Evolutionary conservation across 2,888 invertebrate genomes (phyloP).

Genomic region (Phytoseiulus persimilis): DNA sequence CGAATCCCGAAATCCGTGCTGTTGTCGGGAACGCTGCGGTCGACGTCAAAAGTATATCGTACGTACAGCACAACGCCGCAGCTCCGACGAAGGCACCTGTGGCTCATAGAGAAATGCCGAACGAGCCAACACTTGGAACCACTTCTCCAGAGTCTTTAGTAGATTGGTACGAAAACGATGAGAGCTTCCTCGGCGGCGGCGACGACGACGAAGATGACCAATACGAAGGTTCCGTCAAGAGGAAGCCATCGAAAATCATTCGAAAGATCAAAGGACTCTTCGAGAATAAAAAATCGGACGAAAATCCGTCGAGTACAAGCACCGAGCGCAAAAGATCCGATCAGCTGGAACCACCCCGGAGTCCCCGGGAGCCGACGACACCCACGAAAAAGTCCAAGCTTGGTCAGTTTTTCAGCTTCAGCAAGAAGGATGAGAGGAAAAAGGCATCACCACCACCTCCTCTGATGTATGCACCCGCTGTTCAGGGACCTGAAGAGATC

Average conservation of each 20-base stretch:
- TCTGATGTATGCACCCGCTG: not conserved
- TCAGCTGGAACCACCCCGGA: not conserved
- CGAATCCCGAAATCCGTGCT: too few relatives aligned
- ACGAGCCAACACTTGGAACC: not conserved
- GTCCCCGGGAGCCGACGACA: slow-evolving; percentile 13
- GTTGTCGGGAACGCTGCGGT: too few relatives aligned
- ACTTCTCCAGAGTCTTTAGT: slow-evolving; percentile 14
- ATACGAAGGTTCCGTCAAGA: not conserved
- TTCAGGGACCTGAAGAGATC: slow-evolving; percentile 11
- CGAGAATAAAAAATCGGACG: slow-evolving; percentile 18
- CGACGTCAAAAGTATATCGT: too few relatives aligned
- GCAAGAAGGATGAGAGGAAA: slow-evolving; percentile 1
- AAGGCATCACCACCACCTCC: not conserved
- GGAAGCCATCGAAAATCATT: slow-evolving; percentile 25
- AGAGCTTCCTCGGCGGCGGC: too few relatives aligned
- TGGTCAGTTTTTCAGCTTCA: slow-evolving; percentile 28
- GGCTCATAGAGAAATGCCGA: slow-evolving; percentile 9
- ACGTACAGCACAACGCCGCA: not conserved
- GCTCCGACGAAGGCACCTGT: not conserved
- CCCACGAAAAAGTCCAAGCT: slow-evolving; percentile 24
- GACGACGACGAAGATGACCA: not conserved
- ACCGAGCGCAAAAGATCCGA: slow-evolving; percentile 19
- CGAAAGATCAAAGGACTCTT: slow-evolving; percentile 26
- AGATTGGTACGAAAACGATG: slow-evolving; percentile 17
- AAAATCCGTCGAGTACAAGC: not conserved